Evolutionary conservation across 2,113 vertebrate genomes (phyloP), one percentile per base, ranked within the genome.

Genomic region (Corythornis cristatus): DNA sequence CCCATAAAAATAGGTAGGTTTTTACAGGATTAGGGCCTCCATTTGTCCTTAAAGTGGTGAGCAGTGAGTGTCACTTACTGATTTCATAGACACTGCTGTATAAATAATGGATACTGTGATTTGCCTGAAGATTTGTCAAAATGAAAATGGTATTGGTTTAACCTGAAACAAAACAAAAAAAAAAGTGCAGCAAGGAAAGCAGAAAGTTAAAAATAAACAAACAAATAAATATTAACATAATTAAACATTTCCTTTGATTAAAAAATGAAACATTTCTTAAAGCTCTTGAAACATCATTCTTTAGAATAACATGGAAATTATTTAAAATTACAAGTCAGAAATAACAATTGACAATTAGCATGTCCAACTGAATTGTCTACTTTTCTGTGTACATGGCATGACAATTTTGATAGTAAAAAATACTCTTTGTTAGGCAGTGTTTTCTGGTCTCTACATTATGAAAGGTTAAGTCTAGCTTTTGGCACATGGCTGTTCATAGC

Each of bases 21-120:
- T 94, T 96, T 92, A 90, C 45, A 86, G 92, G 92, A 96, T 95
- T 94, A 94, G 72, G 86, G 42, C 61, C 70, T 90, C 70, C 21
- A 70, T 94, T 96, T 92, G 70, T 86, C 77, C 95, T 92, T 91
- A 89, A 76, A 82, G 66, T 51, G 17, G 57, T 76, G 21, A 94
- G 77, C 74, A 84, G 72, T 19, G 62, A 81, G 37, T 92, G 93
- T 86, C 73, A 53, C 77, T 86, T 79, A 75, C 54, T 88, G 54
- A 62, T 81, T 86, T 90, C 83, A 65, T 40, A 71, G 76, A 74
- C 40, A 84, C 76, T 70, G 22, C 28, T 61, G 16, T 72, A 74
- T 57, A 78, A 95, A 75, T 68, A 94, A 70, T 74, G 65, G 82
- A 76, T 73, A 85, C 42, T 31, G 29, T 82, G 57, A 72, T 92